A percentile compares a stretch with the other conserved stretches of the same genome.
Conservation (phyloP, 2,113 vertebrate species). For the Carassius gibelio region DNA sequence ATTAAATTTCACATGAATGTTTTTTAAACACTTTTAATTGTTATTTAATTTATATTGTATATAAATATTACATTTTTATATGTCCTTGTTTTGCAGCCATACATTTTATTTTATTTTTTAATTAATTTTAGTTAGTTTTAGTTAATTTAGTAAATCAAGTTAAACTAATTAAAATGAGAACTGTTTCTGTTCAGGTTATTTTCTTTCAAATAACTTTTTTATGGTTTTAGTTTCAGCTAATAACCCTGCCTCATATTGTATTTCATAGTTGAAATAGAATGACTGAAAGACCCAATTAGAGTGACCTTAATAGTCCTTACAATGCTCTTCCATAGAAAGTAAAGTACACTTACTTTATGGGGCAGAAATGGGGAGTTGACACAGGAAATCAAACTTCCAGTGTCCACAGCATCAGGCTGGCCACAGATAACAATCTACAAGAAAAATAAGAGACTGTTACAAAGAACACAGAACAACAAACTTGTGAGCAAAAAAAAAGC, state of each 20-base stretch:
- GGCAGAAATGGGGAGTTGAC: constrained; percentile 83
- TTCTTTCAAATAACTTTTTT: too few species aligned
- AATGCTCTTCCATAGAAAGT: background rate
- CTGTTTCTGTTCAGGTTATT: too few species aligned
- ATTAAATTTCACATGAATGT: background rate
- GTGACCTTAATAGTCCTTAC: background rate
- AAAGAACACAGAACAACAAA: background rate
- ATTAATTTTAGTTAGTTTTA: too few species aligned
- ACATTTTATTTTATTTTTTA: too few species aligned
- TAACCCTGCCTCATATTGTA: background rate
- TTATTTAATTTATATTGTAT: too few species aligned
- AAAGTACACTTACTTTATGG: constrained; percentile 80
- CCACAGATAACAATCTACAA: constrained; percentile 87
- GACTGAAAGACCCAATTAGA: background rate
- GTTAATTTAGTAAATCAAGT: too few species aligned
- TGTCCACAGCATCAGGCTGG: constrained; percentile 83
- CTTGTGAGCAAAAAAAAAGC: background rate
- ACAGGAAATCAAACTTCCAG: constrained; percentile 77
- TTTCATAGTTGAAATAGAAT: background rate
- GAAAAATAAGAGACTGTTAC: background rate
- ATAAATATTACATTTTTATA: too few species aligned
- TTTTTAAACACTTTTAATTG: background rate
- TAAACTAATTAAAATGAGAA: too few species aligned
- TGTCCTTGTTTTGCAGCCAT: too few species aligned
- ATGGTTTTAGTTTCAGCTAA: too few species aligned